Evolutionary conservation across 2,888 invertebrate genomes (phyloP).

Genomic region (Lapara coniferarum): DNA sequence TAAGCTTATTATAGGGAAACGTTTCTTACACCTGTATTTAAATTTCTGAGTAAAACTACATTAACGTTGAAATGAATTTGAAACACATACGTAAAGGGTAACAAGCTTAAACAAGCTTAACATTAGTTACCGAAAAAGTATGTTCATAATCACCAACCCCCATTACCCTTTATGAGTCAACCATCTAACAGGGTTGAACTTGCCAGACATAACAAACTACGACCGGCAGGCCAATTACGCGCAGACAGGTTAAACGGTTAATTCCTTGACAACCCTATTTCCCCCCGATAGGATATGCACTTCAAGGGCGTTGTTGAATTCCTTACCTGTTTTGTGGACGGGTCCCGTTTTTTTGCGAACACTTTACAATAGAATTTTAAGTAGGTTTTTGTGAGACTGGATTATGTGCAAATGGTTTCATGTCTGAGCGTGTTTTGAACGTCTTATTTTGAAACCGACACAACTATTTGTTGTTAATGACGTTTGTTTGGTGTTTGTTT

Average conservation of each 20-base stretch:
- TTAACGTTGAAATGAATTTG: too few species aligned
- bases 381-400: conserved; percentile 12
- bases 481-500: too few species aligned
- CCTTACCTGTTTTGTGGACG: conserved; percentile 18
- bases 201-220: conserved; percentile 37
- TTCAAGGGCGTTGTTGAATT: conserved; percentile 19
- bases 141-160: background rate
- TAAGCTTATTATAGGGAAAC: too few species aligned
- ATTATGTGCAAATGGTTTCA: background rate
- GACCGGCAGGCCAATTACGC: conserved; percentile 28
- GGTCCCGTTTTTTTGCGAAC: conserved; percentile 8
- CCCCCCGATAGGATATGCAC: background rate
- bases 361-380: conserved; percentile 19
- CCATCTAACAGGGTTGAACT: conserved; percentile 30
- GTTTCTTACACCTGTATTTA: too few species aligned
- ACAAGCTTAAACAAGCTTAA: background rate
- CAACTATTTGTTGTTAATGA: background rate
- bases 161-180: background rate
- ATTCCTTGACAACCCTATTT: conserved; percentile 10
- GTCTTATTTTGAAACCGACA: background rate
- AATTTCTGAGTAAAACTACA: too few species aligned
- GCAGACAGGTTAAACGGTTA: conserved; percentile 31
- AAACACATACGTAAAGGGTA: too few species aligned
- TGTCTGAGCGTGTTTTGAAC: background rate
- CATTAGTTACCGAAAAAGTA: conserved; percentile 5